These are phyloP conservation scores for Watsonalla binaria DNA, from an alignment of 2,888 invertebrate genomes.

Conservation along the genomic window DNA sequence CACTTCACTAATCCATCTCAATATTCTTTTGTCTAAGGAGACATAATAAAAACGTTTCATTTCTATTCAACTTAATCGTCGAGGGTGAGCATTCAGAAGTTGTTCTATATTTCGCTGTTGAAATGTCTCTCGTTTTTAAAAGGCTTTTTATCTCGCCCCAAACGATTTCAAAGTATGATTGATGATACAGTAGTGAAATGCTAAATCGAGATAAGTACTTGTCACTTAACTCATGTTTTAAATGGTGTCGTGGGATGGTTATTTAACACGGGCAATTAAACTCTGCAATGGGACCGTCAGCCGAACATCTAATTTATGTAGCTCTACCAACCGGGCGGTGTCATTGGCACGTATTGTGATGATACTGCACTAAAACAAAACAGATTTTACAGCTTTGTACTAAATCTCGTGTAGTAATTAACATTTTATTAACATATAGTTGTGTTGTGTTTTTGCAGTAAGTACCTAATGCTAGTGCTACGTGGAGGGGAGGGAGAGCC, in stretches of 20 bases:
- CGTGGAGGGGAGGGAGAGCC: no score
- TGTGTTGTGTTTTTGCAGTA: no score
- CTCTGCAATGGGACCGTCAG: slow-evolving; percentile 22
- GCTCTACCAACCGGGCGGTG: background rate
- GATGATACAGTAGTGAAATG: slow-evolving; percentile 42
- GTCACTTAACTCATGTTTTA: slow-evolving; percentile 37
- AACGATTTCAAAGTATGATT: slow-evolving; percentile 58
- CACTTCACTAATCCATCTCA: slow-evolving; percentile 20
- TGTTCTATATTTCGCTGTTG: slow-evolving; percentile 34
- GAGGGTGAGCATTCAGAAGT: slow-evolving; percentile 22
- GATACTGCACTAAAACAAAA: background rate
- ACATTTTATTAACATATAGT: no score
- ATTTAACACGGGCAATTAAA: slow-evolving; percentile 24
- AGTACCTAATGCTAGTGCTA: no score
- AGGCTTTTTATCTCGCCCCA: slow-evolving; percentile 38
- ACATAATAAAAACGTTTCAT: slow-evolving; percentile 30
- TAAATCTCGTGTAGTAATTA: no score
- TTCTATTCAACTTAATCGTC: slow-evolving; percentile 33
- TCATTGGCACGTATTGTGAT: background rate
- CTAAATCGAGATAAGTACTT: slow-evolving; percentile 37
- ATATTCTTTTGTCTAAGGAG: slow-evolving; percentile 14
- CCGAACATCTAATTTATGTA: slow-evolving; percentile 6
- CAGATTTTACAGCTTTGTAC: background rate
- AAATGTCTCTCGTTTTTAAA: slow-evolving; percentile 41
- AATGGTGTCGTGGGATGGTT: slow-evolving; percentile 30